Base-by-base conservation (phyloP, 2,113 vertebrate genomes). In the Albula goreensis region DNA sequence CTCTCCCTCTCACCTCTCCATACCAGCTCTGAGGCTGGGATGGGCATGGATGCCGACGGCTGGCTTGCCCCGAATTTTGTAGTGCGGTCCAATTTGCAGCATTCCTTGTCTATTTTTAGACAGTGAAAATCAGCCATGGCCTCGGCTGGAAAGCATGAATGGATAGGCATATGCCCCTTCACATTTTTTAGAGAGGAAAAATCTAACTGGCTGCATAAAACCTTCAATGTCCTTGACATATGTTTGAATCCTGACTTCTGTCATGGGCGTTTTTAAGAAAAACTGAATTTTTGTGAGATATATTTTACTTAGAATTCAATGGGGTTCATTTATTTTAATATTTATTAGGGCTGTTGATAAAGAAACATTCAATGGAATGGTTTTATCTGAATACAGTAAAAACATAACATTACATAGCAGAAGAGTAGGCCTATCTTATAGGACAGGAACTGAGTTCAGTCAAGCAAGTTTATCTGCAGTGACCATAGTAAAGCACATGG, bases 11-110 rank as follows among this genome's bases (percentile, higher is more conserved):
- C 9, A 57, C 52, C 81, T 83, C 12, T 31, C 11, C 15, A 8
- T 52, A 49, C 48, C 5, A 11, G 13, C 78, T 80, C 78, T 17
- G 10, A 31, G 31, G 31, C 25, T 74, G 48, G 83, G 63, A 51
- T 84, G 74, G 74, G 63, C 83, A 22, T 13, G 60, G 19, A 51
- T 74, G 83, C 63, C 12, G 25, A n/a, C 19, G 83, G 80, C 52
- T 25, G 52, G 80, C 50, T 82, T 56, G 56, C 52, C 19, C 11
- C 17, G 80, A 48, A 60, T 82, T 84, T 70, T 2, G 31, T 80
- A 7, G 7, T 51, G 79, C 8, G 50, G 50, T 9, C 80, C 51
- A 81, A 81, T 51, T 52, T 22, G 50, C 80, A 81, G 80, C 50
- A 50, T 50, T 13, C n/a, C 51, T 81, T 81, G 22, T 9, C 78